Percentiles rank a stretch among this genome's conserved stretches.
Evolutionary conservation across 1,140 invertebrate genomes (phyloP).

Genomic region (Drosophila saltans): DNA sequence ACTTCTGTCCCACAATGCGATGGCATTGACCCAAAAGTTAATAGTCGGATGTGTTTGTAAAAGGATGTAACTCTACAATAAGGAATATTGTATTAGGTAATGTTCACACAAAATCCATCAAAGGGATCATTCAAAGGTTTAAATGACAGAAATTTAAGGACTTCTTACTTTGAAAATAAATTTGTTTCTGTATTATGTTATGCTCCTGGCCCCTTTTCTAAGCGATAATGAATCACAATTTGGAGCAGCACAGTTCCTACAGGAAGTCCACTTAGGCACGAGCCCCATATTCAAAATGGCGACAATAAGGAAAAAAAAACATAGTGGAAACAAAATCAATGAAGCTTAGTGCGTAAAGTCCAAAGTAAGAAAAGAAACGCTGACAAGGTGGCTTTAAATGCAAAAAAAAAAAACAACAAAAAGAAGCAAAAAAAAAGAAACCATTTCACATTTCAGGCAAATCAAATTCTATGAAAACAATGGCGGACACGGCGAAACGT

Average conservation of each 20-base stretch:
- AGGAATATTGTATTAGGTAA: background rate
- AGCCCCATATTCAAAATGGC: constrained; percentile 58
- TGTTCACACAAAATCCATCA: background rate
- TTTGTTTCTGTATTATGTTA: constrained; percentile 18
- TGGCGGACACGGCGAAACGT: constrained; percentile 52
- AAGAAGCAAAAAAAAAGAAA: constrained; percentile 30
- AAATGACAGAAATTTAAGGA: too few relatives aligned
- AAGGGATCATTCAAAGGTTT: too few relatives aligned
- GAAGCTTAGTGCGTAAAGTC: constrained; percentile 18
- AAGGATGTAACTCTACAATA: too few relatives aligned
- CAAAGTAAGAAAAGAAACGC: constrained; percentile 5
- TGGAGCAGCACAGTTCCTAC: constrained; percentile 9
- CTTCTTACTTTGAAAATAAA: background rate
- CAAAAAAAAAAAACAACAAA: constrained; percentile 26
- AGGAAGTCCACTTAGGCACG: constrained; percentile 61
- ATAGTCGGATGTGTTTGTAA: constrained; percentile 8
- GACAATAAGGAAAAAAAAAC: constrained; percentile 36
- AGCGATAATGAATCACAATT: constrained; percentile 14
- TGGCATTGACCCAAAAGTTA: constrained; percentile 45
- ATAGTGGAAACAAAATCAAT: constrained; percentile 31
- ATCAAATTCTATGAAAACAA: constrained; percentile 59
- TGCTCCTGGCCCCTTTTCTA: constrained; percentile 29
- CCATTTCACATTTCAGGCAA: constrained; percentile 43
- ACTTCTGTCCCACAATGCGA: constrained; percentile 26
- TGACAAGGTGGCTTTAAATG: constrained; percentile 31